Evolutionary conservation across 2,113 vertebrate species (phyloP), one percentile per base, ranked within the genome.

Genomic region (Macroglossus sobrinus): DNA sequence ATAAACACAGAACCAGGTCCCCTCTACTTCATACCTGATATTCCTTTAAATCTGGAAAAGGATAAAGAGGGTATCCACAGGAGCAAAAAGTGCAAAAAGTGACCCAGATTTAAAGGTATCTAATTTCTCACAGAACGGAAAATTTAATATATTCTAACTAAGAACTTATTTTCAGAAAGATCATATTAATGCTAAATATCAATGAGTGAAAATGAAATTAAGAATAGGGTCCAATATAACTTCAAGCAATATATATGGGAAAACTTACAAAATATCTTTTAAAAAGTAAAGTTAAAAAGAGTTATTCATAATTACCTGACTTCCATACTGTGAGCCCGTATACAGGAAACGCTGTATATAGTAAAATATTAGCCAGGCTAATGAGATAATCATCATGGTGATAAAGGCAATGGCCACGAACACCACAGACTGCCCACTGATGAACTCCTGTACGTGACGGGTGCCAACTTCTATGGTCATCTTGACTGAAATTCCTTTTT

Each of bases 331-430:
- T 24, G 98, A 98, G 94, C 98, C 98, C 7, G 98, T 98, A 35
- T 99, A 98, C 4, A 99, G 98, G 96, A 99, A 99, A 84, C 98
- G 98, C n/a, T 99, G 98, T 92, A 99, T 98, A 24, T 99, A 99
- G 97, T 99, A 99, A 97, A 99, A 99, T 95, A 99, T 98, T 16
- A 99, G 98, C 98, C 98, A 99, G 26, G 98, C 98, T 2, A 99
- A 97, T 0, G 98, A 99, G 87, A 99, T 99, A 57, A 99, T 98
- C 98, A 99, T 99, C 98, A 99, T 98, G 72, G 98, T 98, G 98
- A 99, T 99, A 94, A 99, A 99, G 45, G 99, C 98, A 0, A 99
- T 99, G 92, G 98, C 98, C 74, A 99, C 98, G 94, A 99, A 99
- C 88, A 99, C 98, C 92, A 99, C 98, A 0, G 98, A 99, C 82